Evolutionary conservation across 2,797 vertebrate species (phyloP), one percentile per base, ranked within the genome.

Genomic region (Tympanoctomys barrerae): DNA sequence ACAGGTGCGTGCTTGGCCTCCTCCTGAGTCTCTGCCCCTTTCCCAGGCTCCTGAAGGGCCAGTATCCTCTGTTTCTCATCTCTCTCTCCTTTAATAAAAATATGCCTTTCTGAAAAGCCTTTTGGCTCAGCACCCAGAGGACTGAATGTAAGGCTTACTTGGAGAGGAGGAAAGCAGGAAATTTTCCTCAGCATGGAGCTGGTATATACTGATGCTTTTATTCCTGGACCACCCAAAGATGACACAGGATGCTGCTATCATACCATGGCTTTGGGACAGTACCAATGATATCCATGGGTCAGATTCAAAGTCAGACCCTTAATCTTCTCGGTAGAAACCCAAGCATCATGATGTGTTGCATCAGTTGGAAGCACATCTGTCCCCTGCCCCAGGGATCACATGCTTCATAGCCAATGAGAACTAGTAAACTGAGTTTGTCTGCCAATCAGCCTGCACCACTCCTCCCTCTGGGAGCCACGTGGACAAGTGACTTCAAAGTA

Each of bases 401-500:
- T 5, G 73, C 52, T 83, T 87, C 80, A 54, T 2, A 33, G 70
- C 71, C 89, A 94, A 90, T 70, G 79, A 93, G 31, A 91, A 84
- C 49, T 4, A 87, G 16, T 39, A 28, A 31, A 14, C 14, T 22
- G 52, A 52, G 54, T 2, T 12, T 31, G 12, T 36, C 91, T 91
- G 80, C 91, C 94, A 91, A 49, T 91, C 31, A 18, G 7, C 39
- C 28, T 39, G 54, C 36, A 1, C 5, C 31, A 4, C 49, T 26
- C 46, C 46, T 89, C 62, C 79, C 64, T 78, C 26, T 31, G 33
- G 64, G 24, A 93, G 75, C 68, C 94, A 96, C 0, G 5, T 75
- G 86, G 70, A 33, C 80, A 33, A 52, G 81, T 84, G 90, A 85
- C 93, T 96, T 96, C 88, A 87, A 92, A 95, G 91, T 87, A 36